Evolutionary conservation across 2,888 invertebrate species (phyloP), one percentile per base, ranked within the genome.

Genomic region (Orthosia cruda): DNA sequence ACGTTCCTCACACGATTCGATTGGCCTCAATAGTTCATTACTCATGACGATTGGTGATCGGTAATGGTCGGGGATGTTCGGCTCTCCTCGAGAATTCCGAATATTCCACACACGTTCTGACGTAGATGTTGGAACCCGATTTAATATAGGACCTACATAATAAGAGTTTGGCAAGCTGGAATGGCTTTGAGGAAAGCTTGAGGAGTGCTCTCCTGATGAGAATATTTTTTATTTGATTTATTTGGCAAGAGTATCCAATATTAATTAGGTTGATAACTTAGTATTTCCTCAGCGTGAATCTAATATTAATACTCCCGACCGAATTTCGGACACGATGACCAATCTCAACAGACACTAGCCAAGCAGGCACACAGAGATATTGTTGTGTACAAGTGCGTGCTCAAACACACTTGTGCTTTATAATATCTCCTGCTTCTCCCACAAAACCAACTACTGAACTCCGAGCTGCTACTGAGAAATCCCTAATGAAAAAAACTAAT

Each of bases 21-120:
- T 88, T 88, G 87, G 78, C 85, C 69, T 87, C 85, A 84, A 89
- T 87, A 89, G 87, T 89, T 88, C 89, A 89, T 89, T 87, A 89
- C 89, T 88, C 88, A 84, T 83, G 88, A 81, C 89, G 86, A 81
- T 78, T 83, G 81, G 65, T 65, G 85, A 77, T 75, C 74, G 70
- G 83, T 81, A 84, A 82, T 82, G 81, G 75, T 86, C 86, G 80
- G 72, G 66, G 65, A 65, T 71, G 62, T 57, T 85, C 85, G 84
- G 70, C 12, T 74, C 58, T 54, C 59, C 16, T 73, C 68, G 54
- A 55, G 71, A 71, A 66, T 63, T 50, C 45, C 63, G 47, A 70
- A 74, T 74, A 85, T 83, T 79, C 85, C 16, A 13, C 65, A 62
- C 84, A 72, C 85, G 84, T 86, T 23, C 26, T 32, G 62, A 71